These are phyloP conservation scores for Heterodera filipjevi DNA, from an alignment of 2,888 invertebrate genomes.

Conservation along the genomic window DNA sequence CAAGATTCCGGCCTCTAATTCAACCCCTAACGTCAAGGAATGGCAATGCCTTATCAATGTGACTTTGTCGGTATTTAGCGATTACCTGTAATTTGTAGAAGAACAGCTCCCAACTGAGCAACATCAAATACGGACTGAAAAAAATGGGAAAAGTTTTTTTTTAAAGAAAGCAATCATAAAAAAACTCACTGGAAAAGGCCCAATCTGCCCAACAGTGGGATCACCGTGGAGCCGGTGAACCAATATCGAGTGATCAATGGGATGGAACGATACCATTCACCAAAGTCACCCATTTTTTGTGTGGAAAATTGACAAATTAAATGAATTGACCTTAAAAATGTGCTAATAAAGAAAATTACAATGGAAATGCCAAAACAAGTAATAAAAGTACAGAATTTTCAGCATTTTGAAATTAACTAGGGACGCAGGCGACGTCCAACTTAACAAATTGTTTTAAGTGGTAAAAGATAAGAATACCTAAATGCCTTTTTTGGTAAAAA, in stretches of 20 bases:
- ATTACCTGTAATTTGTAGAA: constrained; percentile 77
- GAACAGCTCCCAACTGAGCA: constrained; percentile 77
- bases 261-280: constrained; percentile 69
- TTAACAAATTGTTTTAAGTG: too few species aligned
- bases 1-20: background rate
- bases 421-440: too few species aligned
- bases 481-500: too few species aligned
- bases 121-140: constrained; percentile 73
- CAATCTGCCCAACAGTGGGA: constrained; percentile 85
- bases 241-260: constrained; percentile 92
- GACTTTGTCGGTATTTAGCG: background rate
- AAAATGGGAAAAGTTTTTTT: background rate
- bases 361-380: too few species aligned
- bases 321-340: too few species aligned
- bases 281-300: constrained; percentile 44
- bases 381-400: too few species aligned
- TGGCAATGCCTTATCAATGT: too few species aligned
- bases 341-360: too few species aligned
- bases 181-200: constrained; percentile 72
- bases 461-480: too few species aligned
- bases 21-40: background rate
- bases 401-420: too few species aligned
- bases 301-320: too few species aligned
- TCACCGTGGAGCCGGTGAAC: constrained; percentile 82
- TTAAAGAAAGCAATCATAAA: background rate